A percentile compares a stretch with the other conserved stretches of the same genome.
These are phyloP conservation scores for Odontothrips loti DNA, from an alignment of 2,888 invertebrate genomes.

Conservation along the genomic window DNA sequence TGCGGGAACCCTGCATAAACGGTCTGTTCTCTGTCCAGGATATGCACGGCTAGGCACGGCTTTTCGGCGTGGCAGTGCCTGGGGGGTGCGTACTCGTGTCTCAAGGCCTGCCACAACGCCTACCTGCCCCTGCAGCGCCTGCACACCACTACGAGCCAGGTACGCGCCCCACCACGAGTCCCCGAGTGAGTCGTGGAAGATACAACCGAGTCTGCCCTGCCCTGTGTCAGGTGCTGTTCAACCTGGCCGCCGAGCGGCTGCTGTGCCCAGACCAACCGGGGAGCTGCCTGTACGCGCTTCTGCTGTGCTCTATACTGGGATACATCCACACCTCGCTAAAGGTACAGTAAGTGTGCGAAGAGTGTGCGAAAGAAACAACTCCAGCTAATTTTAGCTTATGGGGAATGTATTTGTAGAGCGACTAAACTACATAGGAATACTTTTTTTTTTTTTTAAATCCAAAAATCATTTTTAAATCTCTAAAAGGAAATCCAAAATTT, in stretches of 20 bases:
- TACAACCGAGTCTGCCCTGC: too few relatives aligned
- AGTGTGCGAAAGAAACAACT: too few relatives aligned
- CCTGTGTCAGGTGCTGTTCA: not conserved
- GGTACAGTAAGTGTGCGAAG: too few relatives aligned
- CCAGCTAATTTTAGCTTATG: too few relatives aligned
- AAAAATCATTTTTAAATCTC: too few relatives aligned
- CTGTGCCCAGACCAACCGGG: not conserved
- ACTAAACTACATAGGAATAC: too few relatives aligned
- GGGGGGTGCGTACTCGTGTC: not conserved
- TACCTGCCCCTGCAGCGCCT: constrained; percentile 15
- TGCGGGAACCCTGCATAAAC: not conserved
- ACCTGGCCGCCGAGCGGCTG: not conserved
- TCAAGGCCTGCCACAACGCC: constrained; percentile 1
- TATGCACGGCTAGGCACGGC: not conserved
- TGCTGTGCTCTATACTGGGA: constrained; percentile 5
- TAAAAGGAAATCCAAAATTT: too few relatives aligned
- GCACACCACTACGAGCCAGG: constrained; percentile 17
- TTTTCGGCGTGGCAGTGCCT: not conserved
- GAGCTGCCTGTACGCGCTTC: not conserved
- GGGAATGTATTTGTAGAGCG: too few relatives aligned
- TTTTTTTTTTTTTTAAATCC: too few relatives aligned
- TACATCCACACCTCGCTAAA: constrained; percentile 4
- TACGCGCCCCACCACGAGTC: not conserved
- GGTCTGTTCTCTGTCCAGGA: not conserved
- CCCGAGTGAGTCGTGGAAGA: too few relatives aligned